Evolutionary conservation across 2,797 vertebrate species (phyloP).

Genomic region (Microhierax caerulescens): DNA sequence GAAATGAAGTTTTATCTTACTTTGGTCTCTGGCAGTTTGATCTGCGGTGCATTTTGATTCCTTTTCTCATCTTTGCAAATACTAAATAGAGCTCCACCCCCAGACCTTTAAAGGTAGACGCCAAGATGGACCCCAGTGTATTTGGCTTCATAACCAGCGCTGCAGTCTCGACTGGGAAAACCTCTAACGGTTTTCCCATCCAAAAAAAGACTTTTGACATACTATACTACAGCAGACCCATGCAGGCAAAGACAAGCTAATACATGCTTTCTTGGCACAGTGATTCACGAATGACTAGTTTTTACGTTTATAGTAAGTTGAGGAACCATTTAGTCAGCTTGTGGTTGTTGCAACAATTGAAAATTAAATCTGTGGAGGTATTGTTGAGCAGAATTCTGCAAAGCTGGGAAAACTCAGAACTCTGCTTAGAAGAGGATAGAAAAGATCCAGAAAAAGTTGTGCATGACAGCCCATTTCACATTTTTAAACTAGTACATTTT

Average conservation of each 20-base stretch:
- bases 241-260: background rate
- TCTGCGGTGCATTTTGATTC: background rate
- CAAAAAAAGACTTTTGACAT: background rate
- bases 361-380: background rate
- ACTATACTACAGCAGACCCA: background rate
- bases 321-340: conserved; percentile 15
- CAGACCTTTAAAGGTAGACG: background rate
- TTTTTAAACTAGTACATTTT: background rate
- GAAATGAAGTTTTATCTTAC: background rate
- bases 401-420: background rate
- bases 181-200: background rate
- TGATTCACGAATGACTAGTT: background rate
- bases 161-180: background rate
- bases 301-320: background rate
- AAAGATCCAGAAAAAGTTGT: background rate
- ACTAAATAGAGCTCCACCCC: background rate
- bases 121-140: background rate
- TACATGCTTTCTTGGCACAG: background rate
- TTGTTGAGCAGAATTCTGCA: background rate
- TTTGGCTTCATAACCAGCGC: background rate
- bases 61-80: background rate
- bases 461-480: background rate
- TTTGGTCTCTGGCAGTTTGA: background rate
- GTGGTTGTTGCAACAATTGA: background rate
- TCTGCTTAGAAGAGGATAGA: background rate